Evolutionary conservation across 2,113 vertebrate species (phyloP).

Genomic region (Gadus macrocephalus): DNA sequence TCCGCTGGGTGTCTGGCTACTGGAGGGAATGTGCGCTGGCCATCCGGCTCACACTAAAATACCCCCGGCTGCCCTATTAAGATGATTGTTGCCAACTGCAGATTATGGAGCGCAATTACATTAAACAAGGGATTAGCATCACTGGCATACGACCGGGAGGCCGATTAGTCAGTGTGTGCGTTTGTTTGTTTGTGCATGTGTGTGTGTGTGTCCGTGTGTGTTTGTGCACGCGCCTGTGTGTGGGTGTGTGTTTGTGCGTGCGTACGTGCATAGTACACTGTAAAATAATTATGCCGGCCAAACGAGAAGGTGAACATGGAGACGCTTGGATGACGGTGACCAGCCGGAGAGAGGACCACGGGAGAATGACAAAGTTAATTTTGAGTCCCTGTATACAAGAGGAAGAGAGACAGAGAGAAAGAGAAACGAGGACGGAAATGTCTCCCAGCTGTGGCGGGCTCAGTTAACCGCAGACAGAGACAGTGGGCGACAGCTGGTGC

Average conservation of each 20-base stretch:
- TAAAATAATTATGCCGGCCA: too few relatives aligned
- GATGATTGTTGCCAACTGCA: conserved; percentile 39
- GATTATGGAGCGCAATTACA: conserved; percentile 56
- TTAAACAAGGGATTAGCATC: conserved; percentile 53
- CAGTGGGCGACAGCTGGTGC: conserved; percentile 56
- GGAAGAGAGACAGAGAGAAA: conserved; percentile 3
- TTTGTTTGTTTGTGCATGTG: too few relatives aligned
- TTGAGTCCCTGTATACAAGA: not conserved
- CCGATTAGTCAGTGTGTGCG: conserved; percentile 30
- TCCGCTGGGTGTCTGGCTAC: conserved; percentile 20
- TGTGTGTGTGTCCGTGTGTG: too few relatives aligned
- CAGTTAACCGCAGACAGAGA: conserved; percentile 62
- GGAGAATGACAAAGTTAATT: not conserved
- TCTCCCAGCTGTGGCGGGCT: conserved; percentile 40
- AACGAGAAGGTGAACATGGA: too few relatives aligned
- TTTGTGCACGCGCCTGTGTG: too few relatives aligned
- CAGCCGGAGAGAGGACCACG: conserved; percentile 9
- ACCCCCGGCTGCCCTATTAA: conserved; percentile 31
- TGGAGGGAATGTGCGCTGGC: not conserved
- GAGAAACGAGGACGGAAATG: conserved; percentile 8
- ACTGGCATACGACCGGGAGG: conserved; percentile 23
- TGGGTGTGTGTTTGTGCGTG: too few relatives aligned
- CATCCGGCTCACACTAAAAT: conserved; percentile 38
- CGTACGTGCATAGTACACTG: too few relatives aligned
- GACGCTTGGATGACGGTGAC: too few relatives aligned